These are phyloP conservation scores for Anguilla japonica DNA, from an alignment of 2,113 vertebrate species.

Conservation along the genomic window DNA sequence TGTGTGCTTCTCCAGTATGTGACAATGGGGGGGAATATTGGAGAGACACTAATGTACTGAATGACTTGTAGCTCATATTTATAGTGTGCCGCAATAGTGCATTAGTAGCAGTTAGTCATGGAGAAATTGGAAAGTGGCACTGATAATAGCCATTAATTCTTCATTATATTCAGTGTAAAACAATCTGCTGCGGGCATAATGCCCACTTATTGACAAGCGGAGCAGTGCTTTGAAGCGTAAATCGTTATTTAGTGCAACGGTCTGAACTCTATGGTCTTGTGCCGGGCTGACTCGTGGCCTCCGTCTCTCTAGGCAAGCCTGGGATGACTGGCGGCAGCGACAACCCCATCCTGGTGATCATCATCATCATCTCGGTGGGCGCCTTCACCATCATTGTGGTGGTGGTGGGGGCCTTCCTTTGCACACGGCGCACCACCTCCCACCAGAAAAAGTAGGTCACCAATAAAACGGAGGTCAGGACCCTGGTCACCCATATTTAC, in stretches of 20 bases:
- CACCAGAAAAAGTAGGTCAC: constrained; percentile 92
- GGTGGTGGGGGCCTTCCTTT: constrained; percentile 90
- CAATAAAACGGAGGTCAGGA: not conserved
- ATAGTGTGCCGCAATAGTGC: not conserved
- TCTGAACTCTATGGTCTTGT: not conserved
- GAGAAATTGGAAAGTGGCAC: not conserved
- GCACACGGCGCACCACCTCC: constrained; percentile 87
- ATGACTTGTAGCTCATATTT: not conserved
- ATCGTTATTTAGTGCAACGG: not conserved
- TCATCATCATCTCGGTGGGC: constrained; percentile 90
- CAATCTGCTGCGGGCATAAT: not conserved
- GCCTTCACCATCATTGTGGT: constrained; percentile 90
- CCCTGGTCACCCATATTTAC: not conserved
- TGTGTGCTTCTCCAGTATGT: not conserved
- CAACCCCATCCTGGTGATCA: constrained; percentile 85
- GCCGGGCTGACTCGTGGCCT: not conserved
- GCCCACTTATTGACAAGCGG: not conserved
- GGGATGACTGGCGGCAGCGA: constrained; percentile 80
- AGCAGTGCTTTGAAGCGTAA: not conserved
- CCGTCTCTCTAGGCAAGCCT: constrained; percentile 73
- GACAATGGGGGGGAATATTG: not conserved
- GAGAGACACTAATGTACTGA: not conserved
- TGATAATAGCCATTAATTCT: not conserved
- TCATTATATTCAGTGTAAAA: not conserved
- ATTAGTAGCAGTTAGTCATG: not conserved